These are phyloP conservation scores for Apodemia zela DNA, from an alignment of 2,888 invertebrate genomes.

Conservation along the genomic window DNA sequence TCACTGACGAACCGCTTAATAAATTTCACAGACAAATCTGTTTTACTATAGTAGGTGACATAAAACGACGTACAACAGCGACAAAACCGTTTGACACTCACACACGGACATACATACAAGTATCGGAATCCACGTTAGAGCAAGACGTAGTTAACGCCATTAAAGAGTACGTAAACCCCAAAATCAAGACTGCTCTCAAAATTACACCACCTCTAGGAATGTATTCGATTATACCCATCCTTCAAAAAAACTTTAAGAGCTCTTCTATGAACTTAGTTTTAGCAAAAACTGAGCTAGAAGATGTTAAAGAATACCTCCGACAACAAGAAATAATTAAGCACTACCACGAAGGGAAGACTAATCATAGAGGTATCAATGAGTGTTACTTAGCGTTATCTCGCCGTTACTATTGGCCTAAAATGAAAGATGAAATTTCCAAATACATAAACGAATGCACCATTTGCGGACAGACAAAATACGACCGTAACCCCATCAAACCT, in stretches of 20 bases:
- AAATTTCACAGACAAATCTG: constrained; percentile 27
- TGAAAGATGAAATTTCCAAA: background rate
- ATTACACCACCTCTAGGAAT: constrained; percentile 11
- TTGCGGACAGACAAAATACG: constrained; percentile 28
- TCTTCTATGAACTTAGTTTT: too few relatives aligned
- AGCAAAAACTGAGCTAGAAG: too few relatives aligned
- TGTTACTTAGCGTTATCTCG: background rate
- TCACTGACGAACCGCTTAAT: constrained; percentile 27
- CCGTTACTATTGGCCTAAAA: background rate
- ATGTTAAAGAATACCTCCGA: too few relatives aligned
- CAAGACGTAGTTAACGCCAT: too few relatives aligned
- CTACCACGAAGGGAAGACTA: too few relatives aligned
- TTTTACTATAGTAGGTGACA: constrained; percentile 28
- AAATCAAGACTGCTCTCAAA: background rate
- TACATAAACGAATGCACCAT: constrained; percentile 30
- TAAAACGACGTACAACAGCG: constrained; percentile 27
- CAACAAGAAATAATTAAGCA: constrained; percentile 31
- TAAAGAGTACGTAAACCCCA: too few relatives aligned
- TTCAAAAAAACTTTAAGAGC: too few relatives aligned
- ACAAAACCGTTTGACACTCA: constrained; percentile 35
- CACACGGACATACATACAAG: constrained; percentile 29
- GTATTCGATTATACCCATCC: too few relatives aligned
- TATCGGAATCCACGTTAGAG: constrained; percentile 25
- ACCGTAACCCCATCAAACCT: too few relatives aligned
- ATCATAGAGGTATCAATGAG: background rate